Evolutionary conservation across 2,113 vertebrate genomes (phyloP).

Genomic region (Seriola dumerili): DNA sequence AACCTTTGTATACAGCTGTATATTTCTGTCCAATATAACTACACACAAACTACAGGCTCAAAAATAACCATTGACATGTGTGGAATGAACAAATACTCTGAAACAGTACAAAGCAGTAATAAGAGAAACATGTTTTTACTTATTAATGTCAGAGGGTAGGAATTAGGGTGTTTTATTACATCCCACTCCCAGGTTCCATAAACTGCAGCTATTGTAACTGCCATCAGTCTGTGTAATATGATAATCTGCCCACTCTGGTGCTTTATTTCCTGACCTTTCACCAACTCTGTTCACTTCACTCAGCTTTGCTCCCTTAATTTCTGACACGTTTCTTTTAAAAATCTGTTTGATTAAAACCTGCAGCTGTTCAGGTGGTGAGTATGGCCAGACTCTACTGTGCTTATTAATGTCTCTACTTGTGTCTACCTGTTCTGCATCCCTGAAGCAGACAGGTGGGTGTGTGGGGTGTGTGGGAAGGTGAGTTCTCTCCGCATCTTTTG

Average conservation of each 20-base stretch:
- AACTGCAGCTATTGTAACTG: background rate
- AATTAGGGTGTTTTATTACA: no score
- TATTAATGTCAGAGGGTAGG: no score
- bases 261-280: conserved; percentile 1
- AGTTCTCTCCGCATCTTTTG: no score
- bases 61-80: no score
- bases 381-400: background rate
- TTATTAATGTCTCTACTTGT: background rate
- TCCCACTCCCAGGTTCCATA: conserved; percentile 19
- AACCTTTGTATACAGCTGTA: no score
- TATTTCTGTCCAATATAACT: no score
- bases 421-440: background rate
- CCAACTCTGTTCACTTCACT: background rate
- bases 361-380: background rate
- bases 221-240: background rate
- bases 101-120: no score
- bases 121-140: no score
- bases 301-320: background rate
- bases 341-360: background rate
- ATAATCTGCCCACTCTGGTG: background rate
- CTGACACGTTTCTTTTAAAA: background rate
- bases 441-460: background rate
- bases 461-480: background rate
- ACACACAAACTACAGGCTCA: no score
- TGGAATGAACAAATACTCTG: no score